Conservation (phyloP, 2,113 vertebrate species). For the Amphiprion ocellaris region DNA sequence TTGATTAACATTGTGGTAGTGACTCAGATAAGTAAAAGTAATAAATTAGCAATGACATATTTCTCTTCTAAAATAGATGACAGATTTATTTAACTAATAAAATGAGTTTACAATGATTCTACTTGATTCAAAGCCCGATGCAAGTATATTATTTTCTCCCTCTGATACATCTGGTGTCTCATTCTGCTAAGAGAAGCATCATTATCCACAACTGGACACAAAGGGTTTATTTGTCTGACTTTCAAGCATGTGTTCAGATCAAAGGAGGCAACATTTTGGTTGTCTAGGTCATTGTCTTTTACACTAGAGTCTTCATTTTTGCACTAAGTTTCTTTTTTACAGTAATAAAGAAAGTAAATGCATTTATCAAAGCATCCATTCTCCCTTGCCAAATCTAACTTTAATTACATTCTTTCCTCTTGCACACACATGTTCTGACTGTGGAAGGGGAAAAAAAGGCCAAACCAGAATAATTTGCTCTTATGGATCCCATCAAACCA, state of each 20-base stretch:
- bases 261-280: neutral
- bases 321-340: too few species aligned
- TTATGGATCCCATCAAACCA: constrained; percentile 6
- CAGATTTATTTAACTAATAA: too few species aligned
- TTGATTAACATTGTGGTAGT: too few species aligned
- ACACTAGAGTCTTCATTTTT: too few species aligned
- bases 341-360: neutral
- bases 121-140: too few species aligned
- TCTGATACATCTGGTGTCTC: neutral
- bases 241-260: too few species aligned
- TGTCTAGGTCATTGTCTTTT: neutral
- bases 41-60: too few species aligned
- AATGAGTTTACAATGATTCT: too few species aligned
- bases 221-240: too few species aligned
- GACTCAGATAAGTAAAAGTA: neutral
- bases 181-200: too few species aligned
- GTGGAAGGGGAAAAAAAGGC: neutral
- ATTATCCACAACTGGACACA: too few species aligned
- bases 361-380: neutral
- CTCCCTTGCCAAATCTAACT: constrained; percentile 6
- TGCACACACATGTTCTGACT: constrained; percentile 37
- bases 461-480: constrained; percentile 34
- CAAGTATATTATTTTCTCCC: too few species aligned
- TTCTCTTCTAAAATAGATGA: neutral
- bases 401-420: constrained; percentile 5